Conservation (phyloP, 37 sponge, comb jelly and placozoan genomes). For the Geodia barretti region DNA sequence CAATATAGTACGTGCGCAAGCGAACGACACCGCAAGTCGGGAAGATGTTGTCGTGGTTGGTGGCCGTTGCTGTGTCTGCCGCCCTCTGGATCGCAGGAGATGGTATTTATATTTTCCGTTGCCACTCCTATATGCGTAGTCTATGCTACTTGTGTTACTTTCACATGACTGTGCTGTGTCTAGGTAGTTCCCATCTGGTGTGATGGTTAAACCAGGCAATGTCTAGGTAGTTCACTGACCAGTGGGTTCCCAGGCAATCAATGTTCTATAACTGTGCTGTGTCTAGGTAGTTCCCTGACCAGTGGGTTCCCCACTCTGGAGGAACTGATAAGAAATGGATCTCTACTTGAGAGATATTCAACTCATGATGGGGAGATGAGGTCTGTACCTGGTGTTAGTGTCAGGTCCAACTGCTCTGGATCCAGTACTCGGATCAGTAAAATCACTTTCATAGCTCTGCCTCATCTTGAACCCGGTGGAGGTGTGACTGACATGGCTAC, state of each 20-base stretch:
- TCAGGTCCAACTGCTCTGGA: background rate
- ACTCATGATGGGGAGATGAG: background rate
- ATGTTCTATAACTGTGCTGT: too few relatives aligned
- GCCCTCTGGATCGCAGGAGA: background rate
- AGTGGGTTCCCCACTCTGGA: background rate
- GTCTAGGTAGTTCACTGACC: background rate
- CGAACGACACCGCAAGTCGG: too few relatives aligned
- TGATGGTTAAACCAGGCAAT: background rate
- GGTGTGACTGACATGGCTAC: too few relatives aligned
- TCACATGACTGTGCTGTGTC: background rate
- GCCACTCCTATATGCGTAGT: background rate
- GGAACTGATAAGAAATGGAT: background rate
- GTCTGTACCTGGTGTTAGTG: background rate
- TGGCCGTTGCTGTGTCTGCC: background rate
- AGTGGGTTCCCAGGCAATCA: too few relatives aligned
- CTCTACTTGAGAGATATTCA: background rate
- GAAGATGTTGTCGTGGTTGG: background rate
- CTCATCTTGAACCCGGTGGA: background rate
- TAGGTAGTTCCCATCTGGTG: background rate
- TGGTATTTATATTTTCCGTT: too few relatives aligned
- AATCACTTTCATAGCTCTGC: background rate
- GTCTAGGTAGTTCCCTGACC: background rate
- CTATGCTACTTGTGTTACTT: background rate
- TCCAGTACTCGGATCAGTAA: background rate
- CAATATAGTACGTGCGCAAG: too few relatives aligned